Percentiles rank a stretch among this genome's conserved stretches.
Conservation (phyloP, 2,113 vertebrate genomes). For the Hemibagrus wyckioides region DNA sequence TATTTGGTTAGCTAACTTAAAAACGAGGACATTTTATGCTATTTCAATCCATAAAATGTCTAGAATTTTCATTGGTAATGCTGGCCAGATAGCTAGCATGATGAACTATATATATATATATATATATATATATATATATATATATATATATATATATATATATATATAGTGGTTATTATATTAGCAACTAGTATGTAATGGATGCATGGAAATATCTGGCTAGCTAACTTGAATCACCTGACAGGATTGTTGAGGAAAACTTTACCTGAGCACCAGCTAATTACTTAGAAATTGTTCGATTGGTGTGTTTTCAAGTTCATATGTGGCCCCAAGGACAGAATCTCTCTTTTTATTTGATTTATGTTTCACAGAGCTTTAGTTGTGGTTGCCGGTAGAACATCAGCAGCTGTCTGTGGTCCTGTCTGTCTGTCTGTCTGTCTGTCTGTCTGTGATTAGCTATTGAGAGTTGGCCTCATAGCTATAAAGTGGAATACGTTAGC, state of each 20-base stretch:
- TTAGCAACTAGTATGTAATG: neutral
- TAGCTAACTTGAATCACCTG: neutral
- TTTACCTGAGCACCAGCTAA: neutral
- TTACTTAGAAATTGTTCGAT: neutral
- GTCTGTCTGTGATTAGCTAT: neutral
- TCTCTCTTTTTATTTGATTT: neutral
- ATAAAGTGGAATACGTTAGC: neutral
- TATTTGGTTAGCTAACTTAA: neutral
- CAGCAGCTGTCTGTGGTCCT: neutral
- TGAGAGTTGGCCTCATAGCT: neutral
- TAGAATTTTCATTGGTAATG: neutral
- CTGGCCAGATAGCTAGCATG: neutral
- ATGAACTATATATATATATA: neutral
- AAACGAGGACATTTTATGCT: neutral
- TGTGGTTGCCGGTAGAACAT: neutral
- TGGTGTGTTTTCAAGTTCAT: neutral
- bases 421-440: neutral
- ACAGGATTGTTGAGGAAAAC: neutral
- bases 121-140: no score
- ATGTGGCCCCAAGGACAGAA: neutral
- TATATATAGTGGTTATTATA: no score
- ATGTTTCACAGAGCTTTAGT: neutral
- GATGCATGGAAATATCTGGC: neutral
- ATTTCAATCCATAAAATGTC: neutral
- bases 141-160: no score